These are phyloP conservation scores for Apostichopus parvimensis DNA, from an alignment of 35 echinoderm and acorn worm genomes.

Conservation along the genomic window DNA sequence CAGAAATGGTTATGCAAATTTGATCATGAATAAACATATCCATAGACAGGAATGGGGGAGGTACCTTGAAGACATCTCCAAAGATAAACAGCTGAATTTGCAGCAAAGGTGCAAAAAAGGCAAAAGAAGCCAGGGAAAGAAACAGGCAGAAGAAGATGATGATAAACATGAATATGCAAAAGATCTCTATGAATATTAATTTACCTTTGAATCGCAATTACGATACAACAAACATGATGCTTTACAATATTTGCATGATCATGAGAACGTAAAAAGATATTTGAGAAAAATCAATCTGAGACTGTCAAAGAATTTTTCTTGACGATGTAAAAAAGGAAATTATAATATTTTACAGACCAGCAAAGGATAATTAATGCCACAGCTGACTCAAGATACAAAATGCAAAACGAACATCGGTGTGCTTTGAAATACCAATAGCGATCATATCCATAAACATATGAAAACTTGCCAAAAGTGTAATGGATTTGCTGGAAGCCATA, in stretches of 20 bases:
- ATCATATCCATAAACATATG: too few relatives aligned
- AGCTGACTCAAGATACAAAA: too few relatives aligned
- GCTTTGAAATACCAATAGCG: too few relatives aligned
- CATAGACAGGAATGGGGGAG: conserved; percentile 21
- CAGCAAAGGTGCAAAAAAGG: conserved; percentile 13
- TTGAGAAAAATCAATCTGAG: too few relatives aligned
- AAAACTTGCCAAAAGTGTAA: too few relatives aligned
- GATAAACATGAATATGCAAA: conserved; percentile 49
- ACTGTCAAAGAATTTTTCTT: too few relatives aligned
- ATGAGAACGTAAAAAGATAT: too few relatives aligned
- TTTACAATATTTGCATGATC: neutral
- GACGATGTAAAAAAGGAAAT: too few relatives aligned
- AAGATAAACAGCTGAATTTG: conserved; percentile 63
- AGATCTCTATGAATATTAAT: conserved; percentile 48
- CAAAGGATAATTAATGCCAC: too few relatives aligned
- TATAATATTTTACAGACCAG: too few relatives aligned
- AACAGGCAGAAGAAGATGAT: conserved; percentile 45
- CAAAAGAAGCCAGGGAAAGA: conserved; percentile 39
- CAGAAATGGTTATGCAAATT: neutral
- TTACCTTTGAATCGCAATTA: neutral
- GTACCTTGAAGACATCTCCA: conserved; percentile 67
- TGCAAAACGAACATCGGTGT: too few relatives aligned
- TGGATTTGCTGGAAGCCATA: too few relatives aligned
- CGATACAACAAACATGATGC: neutral
- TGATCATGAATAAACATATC: neutral